Conservation (phyloP, 2,113 vertebrate species). For the Azemiops feae region DNA sequence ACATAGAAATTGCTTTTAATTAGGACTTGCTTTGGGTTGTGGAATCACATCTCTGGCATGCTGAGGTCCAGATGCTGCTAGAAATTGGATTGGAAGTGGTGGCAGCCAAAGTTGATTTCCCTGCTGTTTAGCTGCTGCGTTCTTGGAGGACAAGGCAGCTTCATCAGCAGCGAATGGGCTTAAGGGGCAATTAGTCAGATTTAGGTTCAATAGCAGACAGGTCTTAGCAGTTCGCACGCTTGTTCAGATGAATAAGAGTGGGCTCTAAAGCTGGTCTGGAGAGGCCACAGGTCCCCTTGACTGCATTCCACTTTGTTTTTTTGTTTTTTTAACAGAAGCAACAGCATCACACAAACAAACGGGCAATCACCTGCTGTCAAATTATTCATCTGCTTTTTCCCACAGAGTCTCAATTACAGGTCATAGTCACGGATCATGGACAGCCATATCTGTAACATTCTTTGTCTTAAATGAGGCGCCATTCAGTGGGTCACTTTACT, state of each 20-base stretch:
- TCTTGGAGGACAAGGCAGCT: not conserved
- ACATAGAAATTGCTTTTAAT: conserved; percentile 25
- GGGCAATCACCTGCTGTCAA: not conserved
- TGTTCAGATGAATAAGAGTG: not conserved
- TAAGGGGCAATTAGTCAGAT: conserved; percentile 9
- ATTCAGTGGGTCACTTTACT: not conserved
- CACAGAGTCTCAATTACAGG: not conserved
- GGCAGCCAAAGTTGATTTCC: not conserved
- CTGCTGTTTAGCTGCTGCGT: conserved; percentile 6
- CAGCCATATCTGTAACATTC: not conserved
- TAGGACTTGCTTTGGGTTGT: not conserved
- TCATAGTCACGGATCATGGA: not conserved
- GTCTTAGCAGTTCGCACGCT: not conserved
- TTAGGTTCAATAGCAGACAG: not conserved
- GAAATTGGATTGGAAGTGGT: conserved; percentile 22
- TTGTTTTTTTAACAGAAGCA: not conserved
- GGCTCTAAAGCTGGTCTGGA: not conserved
- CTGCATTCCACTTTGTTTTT: not conserved
- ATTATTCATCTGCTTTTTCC: not conserved
- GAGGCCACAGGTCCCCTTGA: not conserved
- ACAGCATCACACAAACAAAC: not conserved
- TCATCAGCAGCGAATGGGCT: not conserved
- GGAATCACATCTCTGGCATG: conserved; percentile 4
- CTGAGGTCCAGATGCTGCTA: conserved; percentile 27
- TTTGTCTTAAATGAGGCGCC: not conserved